Evolutionary conservation across 2,888 invertebrate species (phyloP), one percentile per base, ranked within the genome.

Genomic region (Lithosia quadra): DNA sequence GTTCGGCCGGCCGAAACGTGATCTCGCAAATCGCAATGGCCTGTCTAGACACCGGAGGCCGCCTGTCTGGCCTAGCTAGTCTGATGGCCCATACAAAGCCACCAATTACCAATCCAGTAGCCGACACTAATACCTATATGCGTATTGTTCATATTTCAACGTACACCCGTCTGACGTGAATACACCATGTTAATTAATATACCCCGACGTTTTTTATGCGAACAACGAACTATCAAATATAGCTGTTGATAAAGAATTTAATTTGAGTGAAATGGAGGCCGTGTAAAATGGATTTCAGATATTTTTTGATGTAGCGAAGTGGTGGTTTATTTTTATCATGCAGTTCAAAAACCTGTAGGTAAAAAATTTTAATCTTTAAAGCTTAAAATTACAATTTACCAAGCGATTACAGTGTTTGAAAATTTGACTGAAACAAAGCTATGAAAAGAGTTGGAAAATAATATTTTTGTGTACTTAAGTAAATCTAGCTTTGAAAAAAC

Each of bases 1-100:
- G 92, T 88, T 89, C 91, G 90, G 83, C 87, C 88, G 89, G 87
- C 90, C 91, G 93, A 92, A 93, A 93, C 93, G 91, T 92, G 93
- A 94, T 92, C 92, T 89, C 89, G 88, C 91, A 91, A 89, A 89
- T 88, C 90, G 89, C 89, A 88, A 85, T 85, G 87, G 88, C 79
- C 88, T 85, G 92, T 92, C 93, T 92, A 92, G 93, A 93, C 92
- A 84, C 84, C 88, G 88, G 88, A 88, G 88, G 89, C 91, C 84
- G 88, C 78, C 88, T 85, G 92, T 90, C 91, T 90, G 86, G 87
- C 83, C 85, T 87, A 87, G 87, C 85, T 77, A 76, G 81, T 82
- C 82, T 80, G 87, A 86, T 88, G 88, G 86, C 79, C 87, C 86
- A 86, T 87, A 87, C 90, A 89, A 88, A 87, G 85, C 89, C 84